phyloP scores from a whole-genome alignment of 2,888 invertebrate species.

The Cephus runcator region DNA sequence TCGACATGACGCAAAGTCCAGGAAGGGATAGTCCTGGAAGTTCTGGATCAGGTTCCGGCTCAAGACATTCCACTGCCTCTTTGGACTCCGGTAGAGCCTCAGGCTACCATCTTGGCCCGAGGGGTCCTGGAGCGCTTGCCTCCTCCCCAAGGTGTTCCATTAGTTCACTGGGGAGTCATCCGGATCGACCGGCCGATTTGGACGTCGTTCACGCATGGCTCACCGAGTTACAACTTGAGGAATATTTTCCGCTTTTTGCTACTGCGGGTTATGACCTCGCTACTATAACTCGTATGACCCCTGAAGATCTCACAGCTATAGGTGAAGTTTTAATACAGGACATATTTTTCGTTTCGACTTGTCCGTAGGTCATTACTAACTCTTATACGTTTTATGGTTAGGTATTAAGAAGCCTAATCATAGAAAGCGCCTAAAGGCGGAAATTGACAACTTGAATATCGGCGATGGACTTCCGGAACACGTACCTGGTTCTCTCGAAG shows the following conservation, averaged over 20 bases:
- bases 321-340: conserved; percentile 62
- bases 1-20: conserved; percentile 73
- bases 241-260: conserved; percentile 92
- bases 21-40: conserved; percentile 94
- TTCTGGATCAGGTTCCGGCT: conserved; percentile 88
- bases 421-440: conserved; percentile 93
- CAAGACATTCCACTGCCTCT: conserved; percentile 89
- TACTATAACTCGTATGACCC: conserved; percentile 98
- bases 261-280: conserved; percentile 97
- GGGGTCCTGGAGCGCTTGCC: conserved; percentile 69
- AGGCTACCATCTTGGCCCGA: conserved; percentile 73
- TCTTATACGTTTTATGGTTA: conserved; percentile 20
- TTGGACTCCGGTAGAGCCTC: conserved; percentile 94
- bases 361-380: too few species aligned
- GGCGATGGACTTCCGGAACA: conserved; percentile 95
- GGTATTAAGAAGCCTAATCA: conserved; percentile 96
- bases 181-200: conserved; percentile 72
- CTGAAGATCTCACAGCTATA: conserved; percentile 90
- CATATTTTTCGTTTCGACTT: background rate
- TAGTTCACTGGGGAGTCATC: conserved; percentile 68
- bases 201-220: conserved; percentile 97
- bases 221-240: conserved; percentile 92
- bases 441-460: conserved; percentile 93
- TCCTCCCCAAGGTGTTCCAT: conserved; percentile 77
- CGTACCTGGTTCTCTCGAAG: conserved; percentile 92